Base-by-base conservation (phyloP, 1,140 invertebrate species). In the Cydia splendana region DNA sequence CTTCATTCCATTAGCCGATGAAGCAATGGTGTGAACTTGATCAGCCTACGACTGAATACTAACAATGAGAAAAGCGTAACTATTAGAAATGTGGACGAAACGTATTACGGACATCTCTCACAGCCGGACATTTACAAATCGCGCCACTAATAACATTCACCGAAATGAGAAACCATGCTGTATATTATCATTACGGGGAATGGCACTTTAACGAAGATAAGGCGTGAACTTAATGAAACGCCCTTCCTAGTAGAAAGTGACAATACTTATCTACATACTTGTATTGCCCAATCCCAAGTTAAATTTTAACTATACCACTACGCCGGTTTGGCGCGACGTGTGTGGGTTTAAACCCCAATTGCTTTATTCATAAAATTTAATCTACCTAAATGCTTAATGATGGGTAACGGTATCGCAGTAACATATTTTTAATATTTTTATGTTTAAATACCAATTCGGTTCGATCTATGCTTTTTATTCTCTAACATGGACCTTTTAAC, bases 141-240 rank as follows among this genome's bases (percentile, higher is more conserved):
- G 65, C 30, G 42, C 78, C 28, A 62, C 80, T 84, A 84, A 85
- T 79, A 79, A 84, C 76, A 78, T 76, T 80, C 65, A 38, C 67
- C 30, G 67, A 45, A 71, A 71, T 45, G 67, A 71, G 67, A 71
- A 12, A 45, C 75, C 79, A 78, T 79, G 30, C 76, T 67, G 77
- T 75, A 79, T 82, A 62, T 62, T 62, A 62, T 82, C 79, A 69
- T 81, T 81, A 77, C 77, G n/a, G 48, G 48, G 76, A 77, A 80
- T 82, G 78, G 78, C 80, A 65, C 75, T 76, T 67, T n/a, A 28
- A 79, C 34, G 13, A 69, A 71, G 67, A 71, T 71, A 71, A 71
- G 65, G 30, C 5, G 30, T 71, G 13, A 71, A 71, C 30, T 71
- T 38, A 71, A 71, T 71, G 67, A 71, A 71, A 71, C 67, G 28